These are phyloP conservation scores for Cyphomyrus plagiostoma DNA, from an alignment of 2,113 vertebrate genomes.

Conservation along the genomic window DNA sequence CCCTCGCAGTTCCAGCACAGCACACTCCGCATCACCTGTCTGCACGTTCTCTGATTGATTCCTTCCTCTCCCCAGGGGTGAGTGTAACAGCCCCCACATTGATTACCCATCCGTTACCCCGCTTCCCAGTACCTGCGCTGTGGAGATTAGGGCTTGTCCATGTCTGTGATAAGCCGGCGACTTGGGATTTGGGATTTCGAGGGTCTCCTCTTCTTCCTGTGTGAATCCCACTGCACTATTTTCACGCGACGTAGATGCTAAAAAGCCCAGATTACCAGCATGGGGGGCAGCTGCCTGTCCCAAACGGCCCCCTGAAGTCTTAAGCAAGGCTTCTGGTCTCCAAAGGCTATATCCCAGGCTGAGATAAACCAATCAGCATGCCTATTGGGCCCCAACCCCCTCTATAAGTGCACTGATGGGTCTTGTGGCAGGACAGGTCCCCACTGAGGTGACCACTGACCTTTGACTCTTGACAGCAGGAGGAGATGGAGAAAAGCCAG, in stretches of 20 bases:
- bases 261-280: neutral
- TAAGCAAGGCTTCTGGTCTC: neutral
- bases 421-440: neutral
- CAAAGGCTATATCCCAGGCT: neutral
- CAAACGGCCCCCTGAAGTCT: neutral
- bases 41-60: conserved; percentile 10
- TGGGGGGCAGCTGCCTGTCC: neutral
- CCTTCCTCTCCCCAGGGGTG: neutral
- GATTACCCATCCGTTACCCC: conserved; percentile 31
- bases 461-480: neutral
- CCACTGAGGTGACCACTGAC: neutral
- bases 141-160: neutral
- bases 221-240: neutral
- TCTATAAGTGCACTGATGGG: neutral
- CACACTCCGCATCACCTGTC: neutral
- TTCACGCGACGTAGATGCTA: neutral
- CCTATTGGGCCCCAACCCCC: neutral
- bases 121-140: conserved; percentile 19
- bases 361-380: neutral
- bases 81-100: conserved; percentile 12
- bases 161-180: neutral
- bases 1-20: neutral
- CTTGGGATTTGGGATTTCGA: neutral
- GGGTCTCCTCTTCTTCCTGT: neutral
- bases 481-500: neutral